Base-by-base conservation (phyloP, 1,140 invertebrate species). In the Zaprionus camerounensis region DNA sequence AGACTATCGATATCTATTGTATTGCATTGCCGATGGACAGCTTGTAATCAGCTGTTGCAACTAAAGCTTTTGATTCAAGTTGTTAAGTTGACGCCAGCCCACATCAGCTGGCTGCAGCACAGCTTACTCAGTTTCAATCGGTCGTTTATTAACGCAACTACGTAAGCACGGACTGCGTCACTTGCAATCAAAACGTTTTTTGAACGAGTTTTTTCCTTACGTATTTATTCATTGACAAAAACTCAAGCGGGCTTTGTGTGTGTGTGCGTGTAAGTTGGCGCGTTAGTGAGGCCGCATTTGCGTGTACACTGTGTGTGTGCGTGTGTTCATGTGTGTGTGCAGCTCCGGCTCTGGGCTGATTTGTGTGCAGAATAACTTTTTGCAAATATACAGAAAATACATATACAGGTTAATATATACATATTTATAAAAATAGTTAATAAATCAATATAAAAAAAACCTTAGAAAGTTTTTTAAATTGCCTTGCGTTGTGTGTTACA, bases 141-240 rank as follows among this genome's bases (percentile, higher is more conserved):
- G 73, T 61, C 74, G 71, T 44, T 81, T 55, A 71, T 58, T 56
- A 67, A 69, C 68, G 58, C 63, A 49, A 56, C 69, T 84, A 57
- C 75, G 7, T 41, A 64, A 53, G 75, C 15, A 26, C 53, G 57
- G 78, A 31, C 61, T 61, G 9, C 46, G 71, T 9, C 53, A 41
- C 55, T 74, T 55, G 70, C 28, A 53, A 36, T 49, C 31, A 34
- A 9, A 70, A 75, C 78, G 81, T 91, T 91, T 91, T 91, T 91
- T 91, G 79, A 87, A 91, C 83, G 88, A 87, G 88, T 91, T 91
- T 91, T 91, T 91, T 91, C 78, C 63, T 82, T 91, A 88, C 81
- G 87, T 87, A 91, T 91, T 91, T 91, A 81, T 91, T 87, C 88
- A 91, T 91, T 91, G 88, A 91, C 88, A 91, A 91, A 91, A 91